Percentiles rank a stretch among this genome's conserved stretches.
Evolutionary conservation across 2,797 vertebrate genomes (phyloP).

Genomic region (Propithecus perrieri): DNA sequence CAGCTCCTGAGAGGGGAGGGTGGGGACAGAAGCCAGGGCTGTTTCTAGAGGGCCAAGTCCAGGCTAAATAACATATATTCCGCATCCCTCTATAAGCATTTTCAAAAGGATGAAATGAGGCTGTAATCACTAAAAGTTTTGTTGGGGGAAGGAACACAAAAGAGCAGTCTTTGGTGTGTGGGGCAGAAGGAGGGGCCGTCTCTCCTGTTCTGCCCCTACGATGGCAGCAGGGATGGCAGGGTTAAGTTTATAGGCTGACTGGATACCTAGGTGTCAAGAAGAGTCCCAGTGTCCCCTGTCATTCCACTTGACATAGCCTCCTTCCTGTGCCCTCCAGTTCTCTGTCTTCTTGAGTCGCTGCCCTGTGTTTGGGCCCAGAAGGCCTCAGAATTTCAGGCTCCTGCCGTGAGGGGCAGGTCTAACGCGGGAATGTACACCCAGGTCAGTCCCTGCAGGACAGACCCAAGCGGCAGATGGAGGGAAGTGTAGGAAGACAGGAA

Average conservation of each 20-base stretch:
- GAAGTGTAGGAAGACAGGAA: not conserved
- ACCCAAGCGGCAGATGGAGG: accelerated
- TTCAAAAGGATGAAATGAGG: not conserved
- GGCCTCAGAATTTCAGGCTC: not conserved
- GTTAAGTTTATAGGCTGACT: not conserved
- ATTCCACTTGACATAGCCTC: not conserved
- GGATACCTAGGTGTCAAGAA: not conserved
- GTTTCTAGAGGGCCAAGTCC: not conserved
- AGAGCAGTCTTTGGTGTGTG: not conserved
- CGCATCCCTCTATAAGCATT: not conserved
- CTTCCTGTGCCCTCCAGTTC: accelerated
- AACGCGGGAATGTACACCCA: not conserved
- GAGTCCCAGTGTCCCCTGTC: not conserved
- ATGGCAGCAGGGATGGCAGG: not conserved
- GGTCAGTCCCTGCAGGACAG: not conserved
- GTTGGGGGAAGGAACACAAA: not conserved
- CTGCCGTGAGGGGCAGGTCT: not conserved
- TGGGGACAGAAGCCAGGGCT: not conserved
- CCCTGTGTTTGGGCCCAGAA: not conserved
- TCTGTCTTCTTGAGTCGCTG: not conserved
- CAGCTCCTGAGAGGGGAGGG: not conserved
- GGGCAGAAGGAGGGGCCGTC: not conserved
- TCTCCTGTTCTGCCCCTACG: not conserved
- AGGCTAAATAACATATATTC: not conserved
- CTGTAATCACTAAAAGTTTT: not conserved